Base-by-base conservation (phyloP, 2,113 vertebrate species). In the Dryoscopus gambensis region DNA sequence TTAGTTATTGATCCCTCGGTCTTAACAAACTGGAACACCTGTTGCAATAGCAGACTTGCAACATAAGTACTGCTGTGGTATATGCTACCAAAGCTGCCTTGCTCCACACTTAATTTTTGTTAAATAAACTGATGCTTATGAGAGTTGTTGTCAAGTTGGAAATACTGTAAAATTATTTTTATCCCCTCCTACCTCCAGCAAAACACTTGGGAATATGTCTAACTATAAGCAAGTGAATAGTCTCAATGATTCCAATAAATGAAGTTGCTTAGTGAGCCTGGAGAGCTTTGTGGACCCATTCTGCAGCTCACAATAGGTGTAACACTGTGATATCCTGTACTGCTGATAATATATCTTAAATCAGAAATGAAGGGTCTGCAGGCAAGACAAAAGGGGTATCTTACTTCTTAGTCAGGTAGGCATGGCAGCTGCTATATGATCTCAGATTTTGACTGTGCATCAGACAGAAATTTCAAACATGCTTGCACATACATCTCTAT, bases 11-110 rank as follows among this genome's bases (percentile, higher is more conserved):
- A 94, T 81, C 68, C 27, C 47, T 75, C 1, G 1, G 49, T 84
- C 49, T 87, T 75, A 94, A 77, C 79, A 74, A 96, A 87, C 55
- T 8, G 63, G 52, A 90, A 71, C 76, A 92, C 47, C 77, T 91
- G 86, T 92, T 93, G 89, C 80, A 91, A 87, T 47, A 95, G 33
- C 1, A 13, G 46, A 87, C 89, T 87, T 96, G 74, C 91, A 89
- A 93, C 64, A 76, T 37, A 93, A 91, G 37, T 79, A 82, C 39
- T 65, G 14, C 68, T 75, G 22, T 56, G 35, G 25, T 70, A 75
- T 24, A 11, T 73, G 7, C 44, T 75, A 53, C 55, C 46, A 92
- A 82, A 75, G 57, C 19, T 84, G 23, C 28, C 84, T 82, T 91
- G 22, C 13, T 68, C n/a, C 30, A 65, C 31, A 6, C 16, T 62